phyloP scores from a whole-genome alignment of 2,113 vertebrate genomes.

The Mormoops blainvillei region DNA sequence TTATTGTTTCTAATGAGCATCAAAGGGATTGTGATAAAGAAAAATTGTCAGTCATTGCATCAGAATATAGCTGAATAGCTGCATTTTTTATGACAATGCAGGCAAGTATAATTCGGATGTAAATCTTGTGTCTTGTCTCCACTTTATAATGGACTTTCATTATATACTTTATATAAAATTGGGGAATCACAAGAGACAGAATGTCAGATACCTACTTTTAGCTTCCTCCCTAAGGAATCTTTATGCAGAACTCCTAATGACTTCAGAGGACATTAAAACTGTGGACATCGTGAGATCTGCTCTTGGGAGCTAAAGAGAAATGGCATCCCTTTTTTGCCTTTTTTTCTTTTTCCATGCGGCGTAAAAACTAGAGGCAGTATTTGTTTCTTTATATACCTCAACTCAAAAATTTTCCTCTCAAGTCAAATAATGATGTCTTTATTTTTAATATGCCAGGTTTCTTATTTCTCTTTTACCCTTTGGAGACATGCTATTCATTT shows the following conservation, averaged over 20 bases:
- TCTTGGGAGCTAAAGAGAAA: conserved; percentile 24
- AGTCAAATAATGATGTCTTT: background rate
- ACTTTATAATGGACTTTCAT: conserved; percentile 47
- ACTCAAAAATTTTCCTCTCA: conserved; percentile 14
- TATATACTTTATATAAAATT: conserved; percentile 6
- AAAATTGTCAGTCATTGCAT: conserved; percentile 16
- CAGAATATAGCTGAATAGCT: conserved; percentile 21
- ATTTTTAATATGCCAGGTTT: background rate
- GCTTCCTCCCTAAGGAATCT: background rate
- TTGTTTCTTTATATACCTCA: conserved; percentile 9
- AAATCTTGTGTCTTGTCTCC: conserved; percentile 27
- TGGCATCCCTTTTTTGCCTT: background rate
- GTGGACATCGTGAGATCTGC: background rate
- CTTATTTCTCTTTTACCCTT: background rate
- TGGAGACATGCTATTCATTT: conserved; percentile 41
- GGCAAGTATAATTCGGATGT: conserved; percentile 47
- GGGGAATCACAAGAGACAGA: background rate
- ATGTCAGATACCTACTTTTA: background rate
- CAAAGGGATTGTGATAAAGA: conserved; percentile 40
- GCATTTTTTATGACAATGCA: conserved; percentile 35
- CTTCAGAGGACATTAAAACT: background rate
- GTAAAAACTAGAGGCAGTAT: conserved; percentile 31
- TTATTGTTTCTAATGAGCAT: conserved; percentile 54
- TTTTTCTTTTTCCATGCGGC: background rate
- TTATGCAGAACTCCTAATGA: background rate